Base-by-base conservation (phyloP, 2,888 invertebrate species). In the Clusia tigrina region DNA sequence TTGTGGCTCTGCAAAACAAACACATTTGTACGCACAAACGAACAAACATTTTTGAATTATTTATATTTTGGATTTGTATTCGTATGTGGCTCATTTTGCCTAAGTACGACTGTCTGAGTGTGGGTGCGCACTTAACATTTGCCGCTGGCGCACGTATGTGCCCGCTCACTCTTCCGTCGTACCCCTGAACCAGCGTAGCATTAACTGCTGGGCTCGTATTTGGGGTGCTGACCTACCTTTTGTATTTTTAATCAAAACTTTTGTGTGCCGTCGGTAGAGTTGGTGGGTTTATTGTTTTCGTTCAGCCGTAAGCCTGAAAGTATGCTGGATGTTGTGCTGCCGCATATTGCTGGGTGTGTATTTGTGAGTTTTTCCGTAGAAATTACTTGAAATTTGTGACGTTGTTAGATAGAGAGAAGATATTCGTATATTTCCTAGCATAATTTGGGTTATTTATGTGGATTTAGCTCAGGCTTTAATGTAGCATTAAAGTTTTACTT, bases 231-330 rank as follows among this genome's bases (percentile, higher is more conserved):
- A 48, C 48, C 48, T 48, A 20, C 48, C 48, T 48, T 48, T 48
- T 48, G 22, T 48, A 22, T 6, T 48, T 48, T 48, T 48, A 22
- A 48, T 48, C 48, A 48, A 22, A 18, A 48, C 48, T 48, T 48
- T 48, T 48, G 48, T 48, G 15, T 5, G 48, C 22, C 9, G 2
- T 10, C 42, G 42, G 9, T 32, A 32, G n/a, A n/a, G n/a, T n/a
- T n/a, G n/a, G n/a, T n/a, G n/a, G n/a, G n/a, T n/a, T n/a, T n/a
- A n/a, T 42, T 42, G 10, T 42, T 42, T 42, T 42, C n/a, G 6
- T 42, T 42, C n/a, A n/a, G n/a, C n/a, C n/a, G 32, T 32, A 32
- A 32, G 32, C n/a, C n/a, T n/a, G 32, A 9, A 32, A 32, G 12
- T 32, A 9, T 32, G 6, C 12, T 12, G 32, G 32, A 9, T 32